These are phyloP conservation scores for Rhynchopsitta pachyrhyncha DNA, from an alignment of 2,113 vertebrate genomes.

Conservation along the genomic window DNA sequence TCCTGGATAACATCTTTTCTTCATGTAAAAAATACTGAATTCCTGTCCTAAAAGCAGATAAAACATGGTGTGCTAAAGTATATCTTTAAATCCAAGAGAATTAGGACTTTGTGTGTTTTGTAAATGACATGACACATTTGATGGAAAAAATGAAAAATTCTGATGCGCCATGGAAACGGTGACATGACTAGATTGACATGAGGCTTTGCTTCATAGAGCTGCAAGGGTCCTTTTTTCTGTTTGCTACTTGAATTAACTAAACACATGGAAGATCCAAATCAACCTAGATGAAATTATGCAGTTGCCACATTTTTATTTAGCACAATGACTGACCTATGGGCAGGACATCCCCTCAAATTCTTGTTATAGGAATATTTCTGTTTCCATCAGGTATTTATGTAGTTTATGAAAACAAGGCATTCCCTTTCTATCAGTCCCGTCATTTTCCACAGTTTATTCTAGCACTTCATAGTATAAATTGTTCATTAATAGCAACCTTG, in stretches of 20 bases:
- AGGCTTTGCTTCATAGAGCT: background rate
- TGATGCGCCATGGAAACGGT: rapidly evolving
- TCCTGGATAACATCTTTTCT: background rate
- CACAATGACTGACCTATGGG: background rate
- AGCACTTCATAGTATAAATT: background rate
- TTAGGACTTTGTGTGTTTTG: background rate
- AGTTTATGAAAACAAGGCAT: background rate
- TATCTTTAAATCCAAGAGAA: background rate
- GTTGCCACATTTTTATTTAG: background rate
- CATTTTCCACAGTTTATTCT: background rate
- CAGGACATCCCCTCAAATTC: background rate
- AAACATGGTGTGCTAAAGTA: background rate
- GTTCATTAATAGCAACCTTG: background rate
- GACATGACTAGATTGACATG: background rate
- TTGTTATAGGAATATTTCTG: background rate
- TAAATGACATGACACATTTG: background rate
- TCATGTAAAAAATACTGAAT: background rate
- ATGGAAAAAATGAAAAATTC: background rate
- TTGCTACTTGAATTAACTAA: background rate
- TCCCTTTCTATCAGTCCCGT: background rate
- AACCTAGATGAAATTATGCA: background rate
- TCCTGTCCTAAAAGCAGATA: background rate
- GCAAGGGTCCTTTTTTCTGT: background rate
- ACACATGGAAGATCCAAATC: background rate
- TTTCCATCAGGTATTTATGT: background rate